A percentile compares a stretch with the other conserved stretches of the same genome.
Conservation (phyloP, 2,113 vertebrate genomes). For the Chrysochloris asiatica region DNA sequence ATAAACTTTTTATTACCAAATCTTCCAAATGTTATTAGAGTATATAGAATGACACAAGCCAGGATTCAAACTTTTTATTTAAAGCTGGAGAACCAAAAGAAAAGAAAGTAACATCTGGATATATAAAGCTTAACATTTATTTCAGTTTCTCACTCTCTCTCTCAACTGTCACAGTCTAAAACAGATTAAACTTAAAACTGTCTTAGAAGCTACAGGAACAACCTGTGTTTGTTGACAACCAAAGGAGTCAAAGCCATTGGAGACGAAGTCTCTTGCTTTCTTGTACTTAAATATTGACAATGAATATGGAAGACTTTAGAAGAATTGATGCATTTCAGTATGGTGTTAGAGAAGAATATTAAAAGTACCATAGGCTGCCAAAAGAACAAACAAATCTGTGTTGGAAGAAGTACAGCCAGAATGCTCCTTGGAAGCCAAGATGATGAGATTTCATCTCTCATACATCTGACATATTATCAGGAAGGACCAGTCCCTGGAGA, state of each 20-base stretch:
- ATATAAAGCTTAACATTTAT: conserved; percentile 13
- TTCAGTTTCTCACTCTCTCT: not conserved
- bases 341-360: too few relatives aligned
- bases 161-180: not conserved
- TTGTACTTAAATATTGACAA: not conserved
- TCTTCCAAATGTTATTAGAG: not conserved
- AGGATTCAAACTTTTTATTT: not conserved
- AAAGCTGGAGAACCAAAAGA: not conserved
- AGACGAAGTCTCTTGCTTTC: not conserved
- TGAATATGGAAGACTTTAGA: too few relatives aligned
- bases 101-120: not conserved
- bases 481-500: too few relatives aligned
- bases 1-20: conserved; percentile 29
- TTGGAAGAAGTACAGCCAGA: too few relatives aligned
- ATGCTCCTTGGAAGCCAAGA: too few relatives aligned
- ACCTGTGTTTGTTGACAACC: not conserved
- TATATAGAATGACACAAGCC: not conserved
- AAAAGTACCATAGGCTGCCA: too few relatives aligned
- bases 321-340: too few relatives aligned
- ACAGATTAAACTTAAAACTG: not conserved
- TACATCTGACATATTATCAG: too few relatives aligned
- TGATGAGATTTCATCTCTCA: too few relatives aligned
- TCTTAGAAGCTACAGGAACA: not conserved
- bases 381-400: too few relatives aligned
- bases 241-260: not conserved